Conservation (phyloP, 1,140 invertebrate species). For the Propsilocerus akamusi region DNA sequence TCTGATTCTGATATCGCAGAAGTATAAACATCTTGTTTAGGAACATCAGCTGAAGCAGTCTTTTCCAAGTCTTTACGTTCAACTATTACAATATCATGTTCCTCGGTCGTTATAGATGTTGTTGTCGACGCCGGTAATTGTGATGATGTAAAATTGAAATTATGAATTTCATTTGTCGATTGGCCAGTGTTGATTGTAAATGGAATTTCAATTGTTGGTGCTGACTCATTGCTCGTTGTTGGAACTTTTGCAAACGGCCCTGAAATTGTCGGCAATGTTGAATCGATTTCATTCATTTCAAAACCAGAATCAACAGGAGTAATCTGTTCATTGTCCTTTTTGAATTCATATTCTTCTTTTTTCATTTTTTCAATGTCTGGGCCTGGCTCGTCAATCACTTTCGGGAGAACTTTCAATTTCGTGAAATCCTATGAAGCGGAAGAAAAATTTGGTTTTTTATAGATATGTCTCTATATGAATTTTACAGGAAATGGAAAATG, state of each 20-base stretch:
- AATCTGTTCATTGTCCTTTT: background rate
- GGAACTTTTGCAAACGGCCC: background rate
- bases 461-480: background rate
- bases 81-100: background rate
- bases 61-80: background rate
- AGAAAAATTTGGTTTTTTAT: background rate
- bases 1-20: background rate
- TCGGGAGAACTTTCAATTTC: conserved; percentile 7
- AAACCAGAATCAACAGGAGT: background rate
- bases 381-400: conserved; percentile 2
- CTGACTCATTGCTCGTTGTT: too few species aligned
- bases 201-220: too few species aligned
- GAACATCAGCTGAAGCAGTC: background rate
- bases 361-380: background rate
- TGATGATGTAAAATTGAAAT: too few species aligned
- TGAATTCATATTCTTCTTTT: background rate
- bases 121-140: background rate
- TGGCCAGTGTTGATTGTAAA: too few species aligned
- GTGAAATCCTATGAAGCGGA: conserved; percentile 6
- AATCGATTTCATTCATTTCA: background rate
- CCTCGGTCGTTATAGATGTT: background rate
- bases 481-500: background rate
- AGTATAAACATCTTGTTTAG: background rate
- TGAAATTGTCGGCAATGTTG: background rate
- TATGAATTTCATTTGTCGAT: too few species aligned